Conservation (phyloP, 1,140 invertebrate genomes). For the Cotesia vestalis region DNA sequence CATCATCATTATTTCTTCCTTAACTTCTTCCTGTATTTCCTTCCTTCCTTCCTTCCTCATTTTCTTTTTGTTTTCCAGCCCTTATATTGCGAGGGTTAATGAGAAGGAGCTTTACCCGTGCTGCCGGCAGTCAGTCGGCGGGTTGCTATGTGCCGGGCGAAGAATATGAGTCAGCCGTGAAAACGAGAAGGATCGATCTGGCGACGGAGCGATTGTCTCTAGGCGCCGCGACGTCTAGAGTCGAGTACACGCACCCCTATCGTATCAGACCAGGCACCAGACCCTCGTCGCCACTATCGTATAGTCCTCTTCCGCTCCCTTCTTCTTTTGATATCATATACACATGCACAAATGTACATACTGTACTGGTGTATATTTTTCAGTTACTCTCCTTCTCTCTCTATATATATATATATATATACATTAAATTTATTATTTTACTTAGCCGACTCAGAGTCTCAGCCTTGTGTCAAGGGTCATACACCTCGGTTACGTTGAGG, state of each 20-base stretch:
- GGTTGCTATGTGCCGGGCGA: conserved; percentile 43
- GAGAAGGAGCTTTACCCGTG: conserved; percentile 5
- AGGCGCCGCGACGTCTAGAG: conserved; percentile 64
- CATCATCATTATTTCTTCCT: too few relatives aligned
- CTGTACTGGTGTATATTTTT: background rate
- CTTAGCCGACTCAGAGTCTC: conserved; percentile 45
- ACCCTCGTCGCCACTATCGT: conserved; percentile 30
- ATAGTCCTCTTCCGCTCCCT: conserved; percentile 2
- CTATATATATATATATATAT: conserved; percentile 48
- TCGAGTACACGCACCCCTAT: conserved; percentile 52
- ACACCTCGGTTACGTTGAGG: conserved; percentile 39
- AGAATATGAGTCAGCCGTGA: conserved; percentile 60
- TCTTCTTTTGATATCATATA: background rate
- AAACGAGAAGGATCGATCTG: conserved; percentile 62
- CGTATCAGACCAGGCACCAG: conserved; percentile 26
- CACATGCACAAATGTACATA: too few relatives aligned
- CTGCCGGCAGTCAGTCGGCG: conserved; percentile 3
- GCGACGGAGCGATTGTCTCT: conserved; percentile 56
- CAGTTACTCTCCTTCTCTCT: conserved; percentile 3
- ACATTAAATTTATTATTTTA: conserved; percentile 3
- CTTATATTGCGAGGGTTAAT: conserved; percentile 20
- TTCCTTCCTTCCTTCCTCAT: background rate
- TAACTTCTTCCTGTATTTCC: too few relatives aligned
- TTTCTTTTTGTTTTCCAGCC: conserved; percentile 6
- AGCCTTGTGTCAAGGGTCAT: conserved; percentile 41